Conservation (phyloP, 2,797 vertebrate genomes). For the Lagorchestes hirsutus region DNA sequence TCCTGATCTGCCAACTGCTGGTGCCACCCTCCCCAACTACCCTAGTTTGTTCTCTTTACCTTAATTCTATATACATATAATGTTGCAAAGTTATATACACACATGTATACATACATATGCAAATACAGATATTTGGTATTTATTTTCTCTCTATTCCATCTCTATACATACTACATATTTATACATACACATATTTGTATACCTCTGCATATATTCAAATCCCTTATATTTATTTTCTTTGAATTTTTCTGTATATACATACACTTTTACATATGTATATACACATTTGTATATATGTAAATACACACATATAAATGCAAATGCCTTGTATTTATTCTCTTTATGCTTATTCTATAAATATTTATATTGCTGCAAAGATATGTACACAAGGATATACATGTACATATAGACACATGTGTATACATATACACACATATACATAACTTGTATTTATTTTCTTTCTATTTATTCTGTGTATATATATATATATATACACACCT, state of each 20-base stretch:
- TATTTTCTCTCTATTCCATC: not conserved
- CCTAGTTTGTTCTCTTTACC: not conserved
- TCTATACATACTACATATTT: not conserved
- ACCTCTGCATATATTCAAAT: too few species aligned
- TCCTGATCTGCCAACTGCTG: not conserved
- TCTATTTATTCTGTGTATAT: too few species aligned
- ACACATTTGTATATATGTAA: not conserved
- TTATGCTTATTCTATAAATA: not conserved
- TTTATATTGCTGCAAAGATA: too few species aligned
- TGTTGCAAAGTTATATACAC: too few species aligned
- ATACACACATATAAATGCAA: not conserved
- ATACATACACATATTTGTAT: too few species aligned
- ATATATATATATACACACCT: not conserved
- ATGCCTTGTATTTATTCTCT: not conserved
- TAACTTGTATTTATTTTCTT: not conserved
- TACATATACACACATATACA: not conserved
- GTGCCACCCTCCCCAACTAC: not conserved
- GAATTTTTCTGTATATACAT: not conserved
- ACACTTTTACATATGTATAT: not conserved
- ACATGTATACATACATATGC: too few species aligned
- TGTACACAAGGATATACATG: not conserved
- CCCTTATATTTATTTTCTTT: too few species aligned
- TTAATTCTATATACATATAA: not conserved
- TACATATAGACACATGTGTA: too few species aligned
- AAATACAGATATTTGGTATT: not conserved